Percentiles rank a stretch among this genome's conserved stretches.
These are phyloP conservation scores for Cepaea hortensis DNA, from an alignment of 2,888 invertebrate genomes.

Conservation along the genomic window DNA sequence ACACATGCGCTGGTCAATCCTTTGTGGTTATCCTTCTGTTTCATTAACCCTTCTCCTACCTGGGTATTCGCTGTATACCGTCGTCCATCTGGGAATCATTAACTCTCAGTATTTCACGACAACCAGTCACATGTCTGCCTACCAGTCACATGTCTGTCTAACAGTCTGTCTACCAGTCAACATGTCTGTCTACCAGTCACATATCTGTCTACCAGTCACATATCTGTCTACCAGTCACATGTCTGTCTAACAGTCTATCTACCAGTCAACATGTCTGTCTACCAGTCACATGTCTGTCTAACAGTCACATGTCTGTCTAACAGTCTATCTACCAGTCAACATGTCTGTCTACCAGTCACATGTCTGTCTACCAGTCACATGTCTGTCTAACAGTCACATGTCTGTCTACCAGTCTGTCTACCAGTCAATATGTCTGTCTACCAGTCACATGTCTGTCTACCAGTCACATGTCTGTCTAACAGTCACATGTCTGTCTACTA, in stretches of 20 bases:
- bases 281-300: no score
- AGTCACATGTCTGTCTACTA: neutral
- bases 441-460: neutral
- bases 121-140: no score
- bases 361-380: neutral
- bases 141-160: no score
- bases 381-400: conserved; percentile 5
- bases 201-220: conserved; percentile 2
- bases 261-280: no score
- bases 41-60: no score
- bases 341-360: neutral
- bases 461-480: neutral
- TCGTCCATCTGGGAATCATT: no score
- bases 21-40: no score
- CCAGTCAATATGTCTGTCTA: neutral
- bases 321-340: no score
- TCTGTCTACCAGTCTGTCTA: neutral
- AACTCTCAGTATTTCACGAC: no score
- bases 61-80: no score
- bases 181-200: neutral
- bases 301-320: no score
- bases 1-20: no score
- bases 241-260: neutral
- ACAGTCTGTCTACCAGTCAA: neutral
- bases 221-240: neutral